Base-by-base conservation (phyloP, 2,113 vertebrate genomes). In the Dolichallabes microphthalmus region DNA sequence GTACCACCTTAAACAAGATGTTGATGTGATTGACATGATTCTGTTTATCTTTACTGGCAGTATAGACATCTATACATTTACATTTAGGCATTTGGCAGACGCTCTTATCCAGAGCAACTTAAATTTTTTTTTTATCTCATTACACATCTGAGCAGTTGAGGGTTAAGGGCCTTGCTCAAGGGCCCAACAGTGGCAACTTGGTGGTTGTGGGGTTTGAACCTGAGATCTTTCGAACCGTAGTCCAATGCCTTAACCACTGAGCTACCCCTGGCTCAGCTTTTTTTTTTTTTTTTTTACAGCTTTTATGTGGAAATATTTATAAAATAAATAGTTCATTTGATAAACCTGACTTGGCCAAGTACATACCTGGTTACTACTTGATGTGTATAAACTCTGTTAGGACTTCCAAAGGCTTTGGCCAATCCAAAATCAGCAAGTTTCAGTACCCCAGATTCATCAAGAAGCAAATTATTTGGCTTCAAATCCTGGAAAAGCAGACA, bases 361-460 rank as follows among this genome's bases (percentile, higher is more conserved):
- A 79, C 55, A 60, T 90, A 98, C 98, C 98, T 97, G 91, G 98
- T 99, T 87, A 99, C 98, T 83, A 99, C 98, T 88, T 99, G 98
- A 90, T 99, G 98, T 1, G 97, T 99, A 88, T 99, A 99, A 87
- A 96, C 93, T 94, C 98, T 95, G 32, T 97, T 99, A 3, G 98
- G 98, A 86, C 98, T 99, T 83, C 98, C 98, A 90, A 99, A 99
- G 58, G 97, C 95, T 90, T 99, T 99, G 80, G 98, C 98, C 87
- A 99, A 91, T 88, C 97, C 98, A 93, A 99, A 99, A 91, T 99
- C 98, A 87, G 97, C 98, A 90, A 99, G 92, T 92, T 99, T 99
- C 88, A 99, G 92, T 88, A 99, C 95, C 0, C 98, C 98, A 64
- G 92, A 97, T 90, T 97, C 97, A 92, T 98, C 98, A 75, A 99